Base-by-base conservation (phyloP, 2,797 vertebrate genomes). In the Odontamblyopus rebecca region DNA sequence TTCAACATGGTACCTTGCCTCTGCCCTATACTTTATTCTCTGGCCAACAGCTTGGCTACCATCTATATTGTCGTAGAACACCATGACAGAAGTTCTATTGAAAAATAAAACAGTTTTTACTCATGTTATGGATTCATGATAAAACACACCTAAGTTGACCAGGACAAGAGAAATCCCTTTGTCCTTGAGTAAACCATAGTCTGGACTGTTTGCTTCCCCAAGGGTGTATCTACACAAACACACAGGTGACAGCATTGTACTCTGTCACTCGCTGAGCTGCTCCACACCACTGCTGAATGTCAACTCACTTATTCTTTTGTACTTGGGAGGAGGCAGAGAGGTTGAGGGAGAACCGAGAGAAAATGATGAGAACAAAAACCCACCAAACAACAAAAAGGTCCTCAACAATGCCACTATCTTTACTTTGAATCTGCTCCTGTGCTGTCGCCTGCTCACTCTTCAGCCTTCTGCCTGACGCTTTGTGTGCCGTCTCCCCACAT, bases 291-390 rank as follows among this genome's bases (percentile, higher is more conserved):
- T 82, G 76, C 87, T 89, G 90, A 90, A 92, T 90, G 90, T 93
- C 89, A 92, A 86, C 87, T 90, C 85, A 74, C 79, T 79, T 83
- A 77, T 89, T 86, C 89, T 89, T 92, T 91, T 91, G 90, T 92
- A 92, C 89, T 91, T 79, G 73, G 73, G 80, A 79, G 78, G 68
- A 82, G 85, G 76, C 70, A 29, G 35, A 63, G 38, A 62, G 61
- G 61, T 62, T 62, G 61, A 41, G 35, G 64, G 79, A 67, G 70
- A 32, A 61, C 30, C 15, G 15, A 66, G 71, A 71, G 54, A 79
- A 72, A 86, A 86, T 76, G 84, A 82, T 75, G 72, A 83, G 80
- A 84, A 86, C 74, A 88, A 91, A 92, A 91, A 87, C 82, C 86
- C 82, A 82, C 81, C 75, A 77, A 79, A 85, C 83, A 88, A 90